phyloP scores from a whole-genome alignment of 2,113 vertebrate species.

The Stegastes partitus region DNA sequence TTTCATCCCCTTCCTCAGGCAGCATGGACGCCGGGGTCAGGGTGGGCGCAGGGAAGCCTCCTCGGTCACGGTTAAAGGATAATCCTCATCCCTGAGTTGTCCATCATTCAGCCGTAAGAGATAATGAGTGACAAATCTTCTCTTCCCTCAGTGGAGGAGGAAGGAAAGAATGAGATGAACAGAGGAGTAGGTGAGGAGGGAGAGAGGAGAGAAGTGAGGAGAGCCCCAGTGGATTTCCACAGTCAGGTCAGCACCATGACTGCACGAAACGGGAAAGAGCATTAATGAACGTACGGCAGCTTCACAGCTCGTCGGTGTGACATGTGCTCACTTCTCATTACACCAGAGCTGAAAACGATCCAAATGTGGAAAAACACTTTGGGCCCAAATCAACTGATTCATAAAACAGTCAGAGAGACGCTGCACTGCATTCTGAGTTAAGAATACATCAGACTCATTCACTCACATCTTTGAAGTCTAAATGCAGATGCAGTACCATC shows the following conservation, averaged over 20 bases:
- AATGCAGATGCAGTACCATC: conserved; percentile 25
- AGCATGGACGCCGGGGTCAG: conserved; percentile 15
- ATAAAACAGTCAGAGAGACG: neutral
- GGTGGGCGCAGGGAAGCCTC: conserved; percentile 29
- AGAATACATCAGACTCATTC: conserved; percentile 22
- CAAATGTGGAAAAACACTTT: neutral
- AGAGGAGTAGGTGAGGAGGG: conserved; percentile 69
- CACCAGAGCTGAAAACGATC: neutral
- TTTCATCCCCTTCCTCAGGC: conserved; percentile 16
- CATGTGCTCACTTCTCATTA: neutral
- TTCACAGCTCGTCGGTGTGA: conserved; percentile 1
- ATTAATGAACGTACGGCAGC: neutral
- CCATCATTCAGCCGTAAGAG: conserved; percentile 59
- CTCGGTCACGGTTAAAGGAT: conserved; percentile 30
- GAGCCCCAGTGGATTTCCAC: conserved; percentile 76
- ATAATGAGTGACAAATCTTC: conserved; percentile 55
- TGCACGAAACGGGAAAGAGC: conserved; percentile 50
- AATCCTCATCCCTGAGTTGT: conserved; percentile 53
- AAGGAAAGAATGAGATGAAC: conserved; percentile 67
- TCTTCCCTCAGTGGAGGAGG: conserved; percentile 61
- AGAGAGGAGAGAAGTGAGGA: conserved; percentile 64
- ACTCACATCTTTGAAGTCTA: conserved; percentile 35
- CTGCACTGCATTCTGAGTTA: neutral
- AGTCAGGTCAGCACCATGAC: conserved; percentile 83
- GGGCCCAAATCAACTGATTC: neutral